Percentiles rank a stretch among this genome's conserved stretches.
Conservation (phyloP, 2,113 vertebrate species). For the Furnarius figulus region DNA sequence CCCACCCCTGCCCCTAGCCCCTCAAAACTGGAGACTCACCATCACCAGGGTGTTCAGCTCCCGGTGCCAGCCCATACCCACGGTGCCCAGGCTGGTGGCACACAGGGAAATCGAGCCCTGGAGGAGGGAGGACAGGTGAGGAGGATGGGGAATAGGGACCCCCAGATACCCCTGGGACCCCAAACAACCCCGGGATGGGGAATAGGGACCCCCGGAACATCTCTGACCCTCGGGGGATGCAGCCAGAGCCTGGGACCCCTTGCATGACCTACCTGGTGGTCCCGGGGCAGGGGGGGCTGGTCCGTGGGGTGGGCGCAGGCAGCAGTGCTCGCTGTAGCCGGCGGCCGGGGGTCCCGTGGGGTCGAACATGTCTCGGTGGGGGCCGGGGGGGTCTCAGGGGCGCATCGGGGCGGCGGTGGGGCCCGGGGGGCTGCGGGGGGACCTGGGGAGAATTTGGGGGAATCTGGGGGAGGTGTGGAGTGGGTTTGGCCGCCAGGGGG, state of each 20-base stretch:
- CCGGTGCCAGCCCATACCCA: slow-evolving; percentile 75
- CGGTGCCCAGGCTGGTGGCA: slow-evolving; percentile 86
- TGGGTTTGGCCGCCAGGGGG: background rate
- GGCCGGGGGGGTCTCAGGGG: background rate
- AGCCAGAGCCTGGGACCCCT: background rate
- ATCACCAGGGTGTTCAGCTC: slow-evolving; percentile 80
- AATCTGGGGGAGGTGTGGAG: too few species aligned
- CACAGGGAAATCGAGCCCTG: slow-evolving; percentile 84
- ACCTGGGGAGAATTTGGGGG: too few species aligned
- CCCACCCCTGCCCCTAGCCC: background rate
- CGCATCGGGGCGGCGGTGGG: too few species aligned
- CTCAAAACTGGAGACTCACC: slow-evolving; percentile 72
- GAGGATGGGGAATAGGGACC: too few species aligned
- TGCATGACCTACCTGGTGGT: slow-evolving; percentile 54
- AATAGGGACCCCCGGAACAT: too few species aligned
- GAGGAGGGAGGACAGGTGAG: background rate
- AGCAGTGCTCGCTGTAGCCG: slow-evolving; percentile 84
- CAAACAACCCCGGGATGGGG: too few species aligned
- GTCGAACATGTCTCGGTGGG: slow-evolving; percentile 85
- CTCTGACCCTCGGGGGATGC: background rate
- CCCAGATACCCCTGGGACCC: too few species aligned
- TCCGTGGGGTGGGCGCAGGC: slow-evolving; percentile 83
- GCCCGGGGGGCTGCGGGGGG: too few species aligned
- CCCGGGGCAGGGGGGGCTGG: slow-evolving; percentile 17
- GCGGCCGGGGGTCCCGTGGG: slow-evolving; percentile 77